Evolutionary conservation across 37 sponge, comb jelly and placozoan genomes (phyloP).

Genomic region (Geodia barretti): DNA sequence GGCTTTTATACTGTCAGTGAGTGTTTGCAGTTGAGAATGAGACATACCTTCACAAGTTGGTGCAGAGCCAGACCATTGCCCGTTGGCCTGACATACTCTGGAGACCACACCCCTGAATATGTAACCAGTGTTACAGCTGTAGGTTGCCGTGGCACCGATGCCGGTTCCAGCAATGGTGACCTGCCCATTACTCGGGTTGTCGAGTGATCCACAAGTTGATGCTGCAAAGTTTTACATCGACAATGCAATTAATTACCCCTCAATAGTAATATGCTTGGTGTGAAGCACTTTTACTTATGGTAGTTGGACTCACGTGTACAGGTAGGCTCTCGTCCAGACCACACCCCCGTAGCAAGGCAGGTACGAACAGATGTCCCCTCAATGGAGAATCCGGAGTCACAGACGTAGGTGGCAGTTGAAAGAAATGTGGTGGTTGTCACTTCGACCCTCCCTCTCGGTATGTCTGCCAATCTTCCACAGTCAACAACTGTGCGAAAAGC

Average conservation of each 20-base stretch:
- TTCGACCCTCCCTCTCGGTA: constrained; percentile 8
- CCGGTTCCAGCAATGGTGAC: constrained; percentile 22
- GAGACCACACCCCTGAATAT: constrained; percentile 10
- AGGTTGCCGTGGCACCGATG: constrained; percentile 34
- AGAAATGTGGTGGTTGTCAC: constrained; percentile 12
- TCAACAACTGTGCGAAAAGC: constrained; percentile 38
- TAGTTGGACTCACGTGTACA: background rate
- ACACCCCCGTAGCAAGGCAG: constrained; percentile 5
- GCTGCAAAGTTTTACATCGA: no score
- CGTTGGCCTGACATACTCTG: constrained; percentile 38
- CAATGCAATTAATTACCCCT: no score
- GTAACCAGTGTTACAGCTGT: constrained; percentile 49
- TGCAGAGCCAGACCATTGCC: constrained; percentile 27
- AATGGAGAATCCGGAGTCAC: constrained; percentile 10
- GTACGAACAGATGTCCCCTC: background rate
- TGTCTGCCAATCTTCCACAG: constrained; percentile 14
- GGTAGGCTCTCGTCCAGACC: constrained; percentile 13
- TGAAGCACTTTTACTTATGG: background rate
- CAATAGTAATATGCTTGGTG: no score
- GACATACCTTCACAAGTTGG: constrained; percentile 40
- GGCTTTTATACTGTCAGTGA: background rate
- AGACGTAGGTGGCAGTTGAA: constrained; percentile 14
- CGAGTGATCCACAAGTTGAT: constrained; percentile 26
- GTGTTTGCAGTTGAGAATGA: background rate
- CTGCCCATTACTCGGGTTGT: constrained; percentile 35